phyloP scores from a whole-genome alignment of 2,888 invertebrate genomes.

The Drosophila leonis region DNA sequence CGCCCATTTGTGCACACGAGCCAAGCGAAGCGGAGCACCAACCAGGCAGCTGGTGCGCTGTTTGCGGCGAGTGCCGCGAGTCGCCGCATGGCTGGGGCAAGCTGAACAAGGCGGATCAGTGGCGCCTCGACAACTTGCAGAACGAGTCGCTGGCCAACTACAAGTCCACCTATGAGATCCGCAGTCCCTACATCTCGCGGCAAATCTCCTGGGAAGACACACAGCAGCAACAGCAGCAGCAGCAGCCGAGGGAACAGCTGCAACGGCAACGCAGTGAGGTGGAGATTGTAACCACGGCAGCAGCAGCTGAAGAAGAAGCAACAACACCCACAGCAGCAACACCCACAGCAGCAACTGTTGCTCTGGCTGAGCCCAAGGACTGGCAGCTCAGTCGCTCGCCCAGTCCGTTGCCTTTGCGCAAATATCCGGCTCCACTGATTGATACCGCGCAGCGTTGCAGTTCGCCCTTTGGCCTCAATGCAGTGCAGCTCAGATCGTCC shows the following conservation, averaged over 20 bases:
- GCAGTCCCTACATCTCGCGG: constrained; percentile 78
- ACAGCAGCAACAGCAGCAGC: constrained; percentile 39
- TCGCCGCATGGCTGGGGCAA: constrained; percentile 72
- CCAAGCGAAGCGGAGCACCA: constrained; percentile 7
- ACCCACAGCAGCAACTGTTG: constrained; percentile 17
- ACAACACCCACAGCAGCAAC: constrained; percentile 39
- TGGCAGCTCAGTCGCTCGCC: constrained; percentile 62
- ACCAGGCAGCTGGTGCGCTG: constrained; percentile 51
- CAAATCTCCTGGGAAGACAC: constrained; percentile 82
- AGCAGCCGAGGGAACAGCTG: constrained; percentile 24
- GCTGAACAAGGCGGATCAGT: constrained; percentile 70
- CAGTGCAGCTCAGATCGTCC: constrained; percentile 40
- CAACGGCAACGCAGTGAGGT: constrained; percentile 64
- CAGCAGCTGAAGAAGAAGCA: constrained; percentile 18
- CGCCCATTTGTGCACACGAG: constrained; percentile 19
- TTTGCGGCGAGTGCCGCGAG: constrained; percentile 60
- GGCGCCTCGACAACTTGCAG: constrained; percentile 69
- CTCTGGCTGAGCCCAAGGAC: constrained; percentile 18
- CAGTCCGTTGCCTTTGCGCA: constrained; percentile 58
- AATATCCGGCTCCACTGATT: constrained; percentile 75
- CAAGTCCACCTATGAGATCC: constrained; percentile 80
- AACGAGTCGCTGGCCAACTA: constrained; percentile 77
- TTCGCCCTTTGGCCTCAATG: constrained; percentile 79
- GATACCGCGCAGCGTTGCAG: constrained; percentile 73
- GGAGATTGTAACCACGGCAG: constrained; percentile 62